phyloP scores from a whole-genome alignment of 2,797 vertebrate species.

The Lycodopsis pacificus region DNA sequence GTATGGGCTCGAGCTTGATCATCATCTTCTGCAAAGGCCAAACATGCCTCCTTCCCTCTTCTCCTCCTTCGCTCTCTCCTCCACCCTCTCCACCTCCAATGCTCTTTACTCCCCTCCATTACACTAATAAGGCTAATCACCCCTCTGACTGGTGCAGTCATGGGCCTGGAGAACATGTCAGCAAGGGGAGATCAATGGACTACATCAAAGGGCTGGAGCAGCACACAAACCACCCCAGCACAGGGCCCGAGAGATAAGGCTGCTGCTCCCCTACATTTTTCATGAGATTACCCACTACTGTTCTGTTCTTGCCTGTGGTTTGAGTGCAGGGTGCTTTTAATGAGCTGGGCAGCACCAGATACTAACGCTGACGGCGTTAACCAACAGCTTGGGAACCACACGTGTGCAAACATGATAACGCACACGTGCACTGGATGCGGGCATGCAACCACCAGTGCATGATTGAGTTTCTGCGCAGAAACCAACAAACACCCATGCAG shows the following conservation, averaged over 20 bases:
- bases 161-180: conserved; percentile 77
- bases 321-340: conserved; percentile 73
- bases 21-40: conserved; percentile 59
- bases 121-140: conserved; percentile 84
- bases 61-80: conserved; percentile 35
- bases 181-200: conserved; percentile 81
- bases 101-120: conserved; percentile 78
- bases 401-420: conserved; percentile 32
- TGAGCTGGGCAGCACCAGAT: conserved; percentile 68
- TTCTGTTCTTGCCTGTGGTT: conserved; percentile 73
- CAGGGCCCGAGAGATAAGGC: conserved; percentile 74
- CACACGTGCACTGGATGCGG: conserved; percentile 14
- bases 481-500: conserved; percentile 34
- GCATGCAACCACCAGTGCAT: conserved; percentile 7
- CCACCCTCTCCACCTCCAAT: conserved; percentile 70
- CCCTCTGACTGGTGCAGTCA: conserved; percentile 72
- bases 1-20: conserved; percentile 52
- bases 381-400: conserved; percentile 52
- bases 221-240: conserved; percentile 71
- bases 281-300: conserved; percentile 79
- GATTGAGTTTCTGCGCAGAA: conserved; percentile 36
- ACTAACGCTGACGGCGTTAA: conserved; percentile 37
- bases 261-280: conserved; percentile 79
- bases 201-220: conserved; percentile 81
- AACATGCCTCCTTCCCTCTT: conserved; percentile 27